Evolutionary conservation across 2,888 invertebrate species (phyloP).

Genomic region (Platypus cylindrus): DNA sequence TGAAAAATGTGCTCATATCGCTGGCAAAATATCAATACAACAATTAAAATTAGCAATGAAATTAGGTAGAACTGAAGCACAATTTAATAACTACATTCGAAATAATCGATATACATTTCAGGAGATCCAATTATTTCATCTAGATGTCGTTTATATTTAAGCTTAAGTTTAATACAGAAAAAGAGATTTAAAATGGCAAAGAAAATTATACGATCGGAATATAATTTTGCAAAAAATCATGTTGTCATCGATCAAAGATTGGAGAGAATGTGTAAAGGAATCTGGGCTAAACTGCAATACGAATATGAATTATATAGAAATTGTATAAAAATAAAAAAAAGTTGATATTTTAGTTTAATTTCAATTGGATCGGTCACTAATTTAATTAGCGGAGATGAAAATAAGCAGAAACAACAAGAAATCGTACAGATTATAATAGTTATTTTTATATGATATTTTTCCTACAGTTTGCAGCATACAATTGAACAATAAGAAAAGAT

Average conservation of each 20-base stretch:
- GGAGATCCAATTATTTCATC: constrained; percentile 72
- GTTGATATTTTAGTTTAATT: constrained; percentile 1
- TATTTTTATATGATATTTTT: too few relatives aligned
- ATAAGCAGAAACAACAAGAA: background rate
- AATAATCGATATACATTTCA: constrained; percentile 1
- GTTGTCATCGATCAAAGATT: constrained; percentile 47
- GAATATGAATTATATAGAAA: constrained; percentile 28
- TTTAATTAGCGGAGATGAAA: too few relatives aligned
- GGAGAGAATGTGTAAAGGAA: constrained; percentile 71
- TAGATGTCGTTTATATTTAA: constrained; percentile 75
- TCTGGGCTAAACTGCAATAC: constrained; percentile 72
- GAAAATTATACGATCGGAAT: constrained; percentile 46
- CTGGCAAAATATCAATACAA: constrained; percentile 73
- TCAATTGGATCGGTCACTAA: background rate
- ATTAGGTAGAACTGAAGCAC: constrained; percentile 30
- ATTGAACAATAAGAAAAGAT: too few relatives aligned
- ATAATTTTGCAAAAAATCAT: constrained; percentile 33
- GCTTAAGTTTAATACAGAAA: constrained; percentile 78
- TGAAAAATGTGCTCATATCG: constrained; percentile 67
- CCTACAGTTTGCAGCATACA: too few relatives aligned
- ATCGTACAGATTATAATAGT: too few relatives aligned
- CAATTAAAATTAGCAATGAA: constrained; percentile 72
- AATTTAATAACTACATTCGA: background rate
- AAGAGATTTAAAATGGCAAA: constrained; percentile 52
- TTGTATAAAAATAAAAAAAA: constrained; percentile 14